Conservation (phyloP, 2,888 invertebrate genomes). For the Platynereis dumerilii region DNA sequence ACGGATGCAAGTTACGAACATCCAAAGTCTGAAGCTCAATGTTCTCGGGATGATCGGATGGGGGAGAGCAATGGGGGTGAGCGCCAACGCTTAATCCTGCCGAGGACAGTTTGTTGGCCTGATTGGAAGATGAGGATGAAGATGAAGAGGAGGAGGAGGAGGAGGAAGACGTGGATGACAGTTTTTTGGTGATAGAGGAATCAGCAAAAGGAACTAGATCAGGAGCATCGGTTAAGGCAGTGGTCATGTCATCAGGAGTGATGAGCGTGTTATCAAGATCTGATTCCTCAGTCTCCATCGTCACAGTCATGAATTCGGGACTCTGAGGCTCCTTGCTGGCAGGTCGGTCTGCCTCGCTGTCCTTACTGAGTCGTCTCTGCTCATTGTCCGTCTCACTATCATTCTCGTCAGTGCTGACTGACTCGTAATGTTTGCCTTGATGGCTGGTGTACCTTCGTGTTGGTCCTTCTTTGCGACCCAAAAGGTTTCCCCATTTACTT, state of each 20-base stretch:
- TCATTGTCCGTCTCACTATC: background rate
- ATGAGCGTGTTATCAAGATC: conserved; percentile 14
- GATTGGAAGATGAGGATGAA: background rate
- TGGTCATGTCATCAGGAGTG: conserved; percentile 5
- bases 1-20: too few relatives aligned
- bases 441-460: conserved; percentile 9
- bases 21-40: too few relatives aligned
- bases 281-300: conserved; percentile 22
- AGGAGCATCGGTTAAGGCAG: background rate
- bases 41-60: too few relatives aligned
- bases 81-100: background rate
- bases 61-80: too few relatives aligned
- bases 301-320: conserved; percentile 14
- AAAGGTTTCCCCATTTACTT: background rate
- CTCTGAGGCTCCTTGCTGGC: conserved; percentile 1
- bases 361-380: background rate
- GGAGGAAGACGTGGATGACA: background rate
- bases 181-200: background rate
- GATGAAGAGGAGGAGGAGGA: background rate
- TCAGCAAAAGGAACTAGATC: background rate
- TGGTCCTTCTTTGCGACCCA: background rate
- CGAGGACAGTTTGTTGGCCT: background rate
- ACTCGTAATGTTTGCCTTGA: conserved; percentile 20
- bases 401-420: conserved; percentile 15
- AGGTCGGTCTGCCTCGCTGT: background rate